These are phyloP conservation scores for Melanostigma gelatinosum DNA, from an alignment of 2,113 vertebrate species.

Conservation along the genomic window DNA sequence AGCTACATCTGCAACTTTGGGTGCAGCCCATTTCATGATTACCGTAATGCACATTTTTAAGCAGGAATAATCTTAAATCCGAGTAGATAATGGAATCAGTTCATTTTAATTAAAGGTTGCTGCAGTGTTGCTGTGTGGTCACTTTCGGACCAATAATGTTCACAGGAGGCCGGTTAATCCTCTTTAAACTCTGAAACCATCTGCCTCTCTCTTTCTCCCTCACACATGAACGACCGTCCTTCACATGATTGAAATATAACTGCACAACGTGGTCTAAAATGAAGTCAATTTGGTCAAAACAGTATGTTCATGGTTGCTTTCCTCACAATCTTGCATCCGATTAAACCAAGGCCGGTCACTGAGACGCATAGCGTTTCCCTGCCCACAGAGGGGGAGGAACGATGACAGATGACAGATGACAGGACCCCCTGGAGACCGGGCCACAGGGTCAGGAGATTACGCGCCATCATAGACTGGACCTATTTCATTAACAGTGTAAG, in stretches of 20 bases:
- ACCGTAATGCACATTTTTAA: slow-evolving; percentile 13
- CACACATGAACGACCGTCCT: background rate
- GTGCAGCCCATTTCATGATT: slow-evolving; percentile 17
- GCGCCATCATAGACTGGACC: slow-evolving; percentile 6
- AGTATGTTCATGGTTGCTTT: background rate
- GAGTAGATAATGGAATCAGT: slow-evolving; percentile 10
- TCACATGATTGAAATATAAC: background rate
- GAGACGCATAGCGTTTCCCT: slow-evolving; percentile 24
- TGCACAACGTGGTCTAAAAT: background rate
- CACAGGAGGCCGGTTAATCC: slow-evolving; percentile 49
- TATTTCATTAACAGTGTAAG: slow-evolving; percentile 27
- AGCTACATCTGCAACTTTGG: slow-evolving; percentile 3
- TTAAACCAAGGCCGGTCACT: slow-evolving; percentile 35
- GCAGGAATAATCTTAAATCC: slow-evolving; percentile 4
- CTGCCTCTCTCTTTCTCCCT: slow-evolving; percentile 37
- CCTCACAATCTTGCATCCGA: background rate
- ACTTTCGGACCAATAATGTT: slow-evolving; percentile 26
- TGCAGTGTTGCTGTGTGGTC: slow-evolving; percentile 6
- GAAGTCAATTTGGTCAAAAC: background rate
- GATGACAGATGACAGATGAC: too few species aligned
- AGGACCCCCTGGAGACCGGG: too few species aligned
- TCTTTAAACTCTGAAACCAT: slow-evolving; percentile 48
- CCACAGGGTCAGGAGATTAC: slow-evolving; percentile 52
- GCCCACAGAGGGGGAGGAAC: slow-evolving; percentile 13
- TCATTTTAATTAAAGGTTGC: slow-evolving; percentile 7